Evolutionary conservation across 2,113 vertebrate species (phyloP).

Genomic region (Galbula dea): DNA sequence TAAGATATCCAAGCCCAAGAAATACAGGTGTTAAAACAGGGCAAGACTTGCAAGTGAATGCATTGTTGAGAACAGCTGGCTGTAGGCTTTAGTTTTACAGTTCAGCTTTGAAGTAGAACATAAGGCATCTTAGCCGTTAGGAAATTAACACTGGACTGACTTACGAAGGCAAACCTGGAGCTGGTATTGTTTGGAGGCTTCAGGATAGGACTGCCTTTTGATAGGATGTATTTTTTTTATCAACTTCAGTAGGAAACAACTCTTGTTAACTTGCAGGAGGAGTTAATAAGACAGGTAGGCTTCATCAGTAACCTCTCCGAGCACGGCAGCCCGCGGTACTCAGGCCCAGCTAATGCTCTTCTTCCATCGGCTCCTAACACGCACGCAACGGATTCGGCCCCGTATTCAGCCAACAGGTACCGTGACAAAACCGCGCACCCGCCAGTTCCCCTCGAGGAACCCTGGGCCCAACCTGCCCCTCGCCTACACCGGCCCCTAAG

Average conservation of each 20-base stretch:
- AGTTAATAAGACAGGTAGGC: not conserved
- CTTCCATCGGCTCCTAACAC: not conserved
- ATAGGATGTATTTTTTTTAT: not conserved
- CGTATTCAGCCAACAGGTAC: accelerated
- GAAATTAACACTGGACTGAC: not conserved
- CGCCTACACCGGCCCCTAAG: accelerated
- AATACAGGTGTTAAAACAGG: not conserved
- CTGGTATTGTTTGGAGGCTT: no score
- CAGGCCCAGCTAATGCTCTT: not conserved
- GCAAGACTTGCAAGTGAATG: not conserved
- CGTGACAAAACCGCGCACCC: not conserved
- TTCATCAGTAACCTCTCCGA: not conserved
- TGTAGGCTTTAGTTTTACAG: not conserved
- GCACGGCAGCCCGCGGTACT: accelerated
- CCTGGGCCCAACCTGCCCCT: accelerated
- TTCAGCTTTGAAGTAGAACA: not conserved
- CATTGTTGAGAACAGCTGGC: accelerated
- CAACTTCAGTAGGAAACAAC: not conserved
- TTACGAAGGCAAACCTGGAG: not conserved
- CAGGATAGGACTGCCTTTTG: accelerated
- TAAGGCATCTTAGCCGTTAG: not conserved
- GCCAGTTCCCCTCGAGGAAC: accelerated
- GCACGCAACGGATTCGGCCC: accelerated
- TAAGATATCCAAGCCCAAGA: not conserved
- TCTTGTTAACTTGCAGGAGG: not conserved